phyloP scores from a whole-genome alignment of 1,140 invertebrate species.

The Habropoda laboriosa region DNA sequence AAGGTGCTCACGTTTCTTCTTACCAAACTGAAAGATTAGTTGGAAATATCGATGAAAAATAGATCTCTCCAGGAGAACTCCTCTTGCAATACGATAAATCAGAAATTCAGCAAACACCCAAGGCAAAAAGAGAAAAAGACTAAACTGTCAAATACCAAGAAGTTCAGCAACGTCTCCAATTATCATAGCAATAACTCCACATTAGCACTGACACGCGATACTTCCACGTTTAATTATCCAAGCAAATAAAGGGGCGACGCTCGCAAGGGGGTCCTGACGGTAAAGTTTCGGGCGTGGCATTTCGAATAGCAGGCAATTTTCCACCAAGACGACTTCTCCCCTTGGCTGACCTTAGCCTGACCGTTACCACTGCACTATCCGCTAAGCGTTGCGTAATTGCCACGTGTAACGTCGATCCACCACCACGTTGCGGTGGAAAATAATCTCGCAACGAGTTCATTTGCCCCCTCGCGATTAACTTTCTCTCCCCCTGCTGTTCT shows the following conservation, averaged over 20 bases:
- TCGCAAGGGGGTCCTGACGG: background rate
- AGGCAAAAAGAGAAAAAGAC: too few relatives aligned
- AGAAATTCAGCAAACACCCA: too few relatives aligned
- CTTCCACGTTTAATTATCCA: background rate
- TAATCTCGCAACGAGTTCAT: background rate
- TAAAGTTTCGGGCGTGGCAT: background rate
- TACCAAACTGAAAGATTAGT: too few relatives aligned
- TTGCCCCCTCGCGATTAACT: background rate
- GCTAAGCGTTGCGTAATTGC: constrained; percentile 6
- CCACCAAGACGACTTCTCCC: background rate
- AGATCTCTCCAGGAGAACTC: too few relatives aligned
- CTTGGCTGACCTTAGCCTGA: constrained; percentile 9
- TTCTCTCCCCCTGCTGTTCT: too few relatives aligned
- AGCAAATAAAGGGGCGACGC: background rate
- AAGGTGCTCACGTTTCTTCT: too few relatives aligned
- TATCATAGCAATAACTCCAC: background rate
- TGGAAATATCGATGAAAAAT: too few relatives aligned
- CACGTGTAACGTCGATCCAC: background rate
- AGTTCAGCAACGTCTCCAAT: too few relatives aligned
- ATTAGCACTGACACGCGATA: background rate
- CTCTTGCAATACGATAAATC: too few relatives aligned
- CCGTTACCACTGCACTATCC: constrained; percentile 37
- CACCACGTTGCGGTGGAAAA: background rate
- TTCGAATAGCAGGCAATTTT: constrained; percentile 30
- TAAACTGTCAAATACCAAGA: too few relatives aligned